Conservation (phyloP, 2,797 vertebrate genomes). For the Phoxinus dragarum region DNA sequence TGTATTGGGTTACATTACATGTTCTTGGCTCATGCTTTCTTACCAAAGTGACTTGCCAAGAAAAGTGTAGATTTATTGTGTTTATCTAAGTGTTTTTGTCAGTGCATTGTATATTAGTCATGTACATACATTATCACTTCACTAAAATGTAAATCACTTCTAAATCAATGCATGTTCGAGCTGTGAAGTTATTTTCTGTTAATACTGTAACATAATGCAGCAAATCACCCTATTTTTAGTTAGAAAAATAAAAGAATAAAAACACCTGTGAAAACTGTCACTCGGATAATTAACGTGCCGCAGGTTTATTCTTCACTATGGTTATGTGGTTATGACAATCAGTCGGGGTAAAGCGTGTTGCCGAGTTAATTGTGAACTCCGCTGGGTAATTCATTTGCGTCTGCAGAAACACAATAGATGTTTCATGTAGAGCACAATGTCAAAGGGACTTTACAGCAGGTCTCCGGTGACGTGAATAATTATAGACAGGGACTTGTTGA, state of each 20-base stretch:
- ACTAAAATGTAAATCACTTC: neutral
- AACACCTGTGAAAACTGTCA: neutral
- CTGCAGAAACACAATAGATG: conserved; percentile 10
- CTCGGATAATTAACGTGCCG: neutral
- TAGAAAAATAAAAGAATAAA: neutral
- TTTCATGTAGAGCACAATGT: conserved; percentile 59
- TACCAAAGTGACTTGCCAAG: neutral
- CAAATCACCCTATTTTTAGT: neutral
- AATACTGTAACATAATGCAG: neutral
- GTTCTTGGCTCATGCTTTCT: neutral
- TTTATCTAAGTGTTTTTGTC: neutral
- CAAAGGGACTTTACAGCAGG: conserved; percentile 72
- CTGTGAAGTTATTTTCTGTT: neutral
- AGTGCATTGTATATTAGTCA: neutral
- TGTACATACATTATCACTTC: neutral
- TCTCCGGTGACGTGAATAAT: conserved; percentile 46
- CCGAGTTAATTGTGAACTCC: conserved; percentile 27
- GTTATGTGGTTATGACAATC: conserved; percentile 10
- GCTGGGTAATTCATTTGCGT: conserved; percentile 20
- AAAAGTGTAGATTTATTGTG: no score
- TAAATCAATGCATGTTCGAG: no score
- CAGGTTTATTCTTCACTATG: neutral
- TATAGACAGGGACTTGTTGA: neutral
- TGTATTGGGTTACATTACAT: neutral
- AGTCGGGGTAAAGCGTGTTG: neutral